These are phyloP conservation scores for Drusus annulatus DNA, from an alignment of 1,140 invertebrate genomes.

Conservation along the genomic window DNA sequence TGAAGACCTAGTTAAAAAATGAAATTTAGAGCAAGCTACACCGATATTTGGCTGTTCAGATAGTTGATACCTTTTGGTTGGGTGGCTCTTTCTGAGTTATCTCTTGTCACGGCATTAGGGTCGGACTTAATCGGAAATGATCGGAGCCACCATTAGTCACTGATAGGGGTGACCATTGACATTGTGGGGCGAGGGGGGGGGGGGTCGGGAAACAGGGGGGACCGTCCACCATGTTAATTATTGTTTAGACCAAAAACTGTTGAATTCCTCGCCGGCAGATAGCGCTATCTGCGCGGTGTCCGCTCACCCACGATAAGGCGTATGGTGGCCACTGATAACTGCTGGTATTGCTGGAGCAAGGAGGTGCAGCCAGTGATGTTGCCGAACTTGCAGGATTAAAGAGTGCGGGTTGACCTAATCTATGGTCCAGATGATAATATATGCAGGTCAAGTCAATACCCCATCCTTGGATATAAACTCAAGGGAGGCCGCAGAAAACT, in stretches of 20 bases:
- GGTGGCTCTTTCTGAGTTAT: conserved; percentile 3
- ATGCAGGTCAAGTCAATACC: too few species aligned
- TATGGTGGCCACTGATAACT: neutral
- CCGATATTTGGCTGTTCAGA: too few species aligned
- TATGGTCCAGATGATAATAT: too few species aligned
- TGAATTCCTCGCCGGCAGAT: conserved; percentile 39
- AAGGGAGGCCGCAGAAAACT: too few species aligned
- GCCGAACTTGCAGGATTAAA: too few species aligned
- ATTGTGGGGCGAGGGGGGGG: too few species aligned
- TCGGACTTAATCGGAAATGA: conserved; percentile 38
- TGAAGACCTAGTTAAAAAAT: too few species aligned
- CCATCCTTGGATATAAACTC: too few species aligned
- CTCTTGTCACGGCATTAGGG: conserved; percentile 33
- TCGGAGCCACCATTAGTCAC: conserved; percentile 51
- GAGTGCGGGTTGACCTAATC: too few species aligned
- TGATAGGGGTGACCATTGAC: conserved; percentile 32
- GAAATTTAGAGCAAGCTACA: too few species aligned
- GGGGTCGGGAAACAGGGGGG: neutral
- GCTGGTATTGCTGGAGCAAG: too few species aligned
- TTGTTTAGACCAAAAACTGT: conserved; percentile 47
- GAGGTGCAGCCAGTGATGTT: too few species aligned
- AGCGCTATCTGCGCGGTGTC: conserved; percentile 28
- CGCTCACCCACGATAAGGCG: conserved; percentile 3
- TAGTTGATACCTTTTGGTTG: neutral
- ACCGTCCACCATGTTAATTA: conserved; percentile 48